A percentile compares a stretch with the other conserved stretches of the same genome.
phyloP scores from a whole-genome alignment of 1,140 invertebrate genomes.

The Penaeus vannamei region DNA sequence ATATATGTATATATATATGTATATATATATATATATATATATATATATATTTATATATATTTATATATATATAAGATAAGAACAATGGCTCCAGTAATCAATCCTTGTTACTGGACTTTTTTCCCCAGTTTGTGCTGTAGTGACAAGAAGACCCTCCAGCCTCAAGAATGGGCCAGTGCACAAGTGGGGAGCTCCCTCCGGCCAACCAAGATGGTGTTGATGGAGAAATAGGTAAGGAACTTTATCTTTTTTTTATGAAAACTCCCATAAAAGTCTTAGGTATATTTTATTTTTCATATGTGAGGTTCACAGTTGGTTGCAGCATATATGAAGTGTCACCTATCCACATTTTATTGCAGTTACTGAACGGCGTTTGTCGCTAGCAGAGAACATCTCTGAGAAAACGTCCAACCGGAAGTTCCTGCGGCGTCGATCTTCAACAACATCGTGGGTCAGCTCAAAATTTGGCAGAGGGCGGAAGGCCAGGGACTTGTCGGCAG shows the following conservation, averaged over 20 bases:
- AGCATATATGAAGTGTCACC: too few relatives aligned
- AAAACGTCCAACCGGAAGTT: background rate
- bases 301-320: too few relatives aligned
- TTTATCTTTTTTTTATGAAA: background rate
- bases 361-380: background rate
- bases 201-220: background rate
- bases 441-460: background rate
- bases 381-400: background rate
- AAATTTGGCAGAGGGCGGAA: slow-evolving; percentile 13
- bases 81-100: too few relatives aligned
- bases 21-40: too few relatives aligned
- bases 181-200: slow-evolving; percentile 37
- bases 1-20: too few relatives aligned
- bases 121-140: too few relatives aligned
- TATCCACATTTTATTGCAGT: background rate
- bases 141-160: too few relatives aligned
- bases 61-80: too few relatives aligned
- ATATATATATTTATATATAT: too few relatives aligned
- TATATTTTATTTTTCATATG: too few relatives aligned
- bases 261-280: too few relatives aligned
- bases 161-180: slow-evolving; percentile 35
- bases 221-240: background rate
- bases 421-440: background rate
- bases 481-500: slow-evolving; percentile 26
- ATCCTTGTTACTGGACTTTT: too few relatives aligned